phyloP scores from a whole-genome alignment of 2,888 invertebrate species.

The Xanthorhoe designata region DNA sequence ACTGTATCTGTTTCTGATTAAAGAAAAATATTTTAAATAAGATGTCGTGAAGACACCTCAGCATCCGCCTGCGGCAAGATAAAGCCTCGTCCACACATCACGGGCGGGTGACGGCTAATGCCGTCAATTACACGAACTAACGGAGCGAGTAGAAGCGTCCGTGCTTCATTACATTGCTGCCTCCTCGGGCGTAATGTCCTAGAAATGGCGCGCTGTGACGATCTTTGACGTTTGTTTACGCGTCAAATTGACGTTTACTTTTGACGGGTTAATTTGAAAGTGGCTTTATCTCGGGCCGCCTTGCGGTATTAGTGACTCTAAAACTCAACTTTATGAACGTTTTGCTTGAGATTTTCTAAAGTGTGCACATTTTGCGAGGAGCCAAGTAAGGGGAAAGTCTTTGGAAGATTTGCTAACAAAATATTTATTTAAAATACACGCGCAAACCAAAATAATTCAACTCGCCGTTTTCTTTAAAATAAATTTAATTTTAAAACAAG shows the following conservation, averaged over 20 bases:
- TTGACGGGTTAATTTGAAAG: constrained; percentile 31
- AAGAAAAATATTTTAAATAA: neutral
- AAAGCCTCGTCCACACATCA: constrained; percentile 36
- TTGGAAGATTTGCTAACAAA: neutral
- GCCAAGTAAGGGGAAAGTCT: no score
- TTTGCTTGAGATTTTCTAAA: neutral
- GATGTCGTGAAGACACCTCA: neutral
- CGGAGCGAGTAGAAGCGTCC: constrained; percentile 55
- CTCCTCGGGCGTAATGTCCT: constrained; percentile 58
- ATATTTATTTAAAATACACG: neutral
- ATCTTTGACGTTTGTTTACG: constrained; percentile 47
- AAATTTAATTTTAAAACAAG: neutral
- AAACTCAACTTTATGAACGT: neutral
- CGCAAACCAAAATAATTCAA: neutral
- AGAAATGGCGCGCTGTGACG: constrained; percentile 55
- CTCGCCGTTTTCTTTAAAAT: neutral
- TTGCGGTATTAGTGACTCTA: neutral
- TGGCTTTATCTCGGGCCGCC: constrained; percentile 4
- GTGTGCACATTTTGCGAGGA: no score
- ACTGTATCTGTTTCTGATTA: neutral
- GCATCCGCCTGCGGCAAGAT: constrained; percentile 14
- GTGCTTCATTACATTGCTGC: constrained; percentile 57
- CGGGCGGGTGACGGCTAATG: constrained; percentile 33
- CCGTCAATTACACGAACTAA: constrained; percentile 58
- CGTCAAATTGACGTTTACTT: constrained; percentile 33